phyloP scores from a whole-genome alignment of 2,797 vertebrate species.

The Halcyon leucocephala region DNA sequence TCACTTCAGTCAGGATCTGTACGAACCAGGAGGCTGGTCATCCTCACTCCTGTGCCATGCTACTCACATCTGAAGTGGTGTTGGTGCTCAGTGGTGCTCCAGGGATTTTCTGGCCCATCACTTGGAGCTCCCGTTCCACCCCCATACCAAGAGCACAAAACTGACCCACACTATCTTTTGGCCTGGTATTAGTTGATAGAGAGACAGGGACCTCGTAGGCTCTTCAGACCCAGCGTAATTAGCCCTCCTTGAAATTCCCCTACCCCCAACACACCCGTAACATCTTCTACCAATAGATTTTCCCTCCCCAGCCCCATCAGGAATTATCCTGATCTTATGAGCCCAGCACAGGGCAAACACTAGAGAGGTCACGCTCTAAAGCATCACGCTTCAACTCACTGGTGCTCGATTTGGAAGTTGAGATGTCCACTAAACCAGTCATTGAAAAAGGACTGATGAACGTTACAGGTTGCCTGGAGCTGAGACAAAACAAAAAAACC shows the following conservation, averaged over 20 bases:
- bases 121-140: neutral
- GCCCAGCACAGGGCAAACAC: too few relatives aligned
- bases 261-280: neutral
- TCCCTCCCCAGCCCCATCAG: too few relatives aligned
- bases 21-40: neutral
- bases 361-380: too few relatives aligned
- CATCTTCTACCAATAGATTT: too few relatives aligned
- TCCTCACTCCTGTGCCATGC: neutral
- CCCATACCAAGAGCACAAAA: neutral
- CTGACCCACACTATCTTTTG: neutral
- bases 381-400: conserved; percentile 72
- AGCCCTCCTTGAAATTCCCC: neutral
- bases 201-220: neutral
- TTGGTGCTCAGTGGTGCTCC: neutral
- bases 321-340: too few relatives aligned
- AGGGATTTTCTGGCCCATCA: neutral
- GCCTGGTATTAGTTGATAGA: neutral
- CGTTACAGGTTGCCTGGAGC: conserved; percentile 85
- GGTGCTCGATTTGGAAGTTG: conserved; percentile 88
- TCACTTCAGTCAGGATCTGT: neutral
- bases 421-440: conserved; percentile 88
- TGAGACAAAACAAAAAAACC: neutral
- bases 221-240: neutral
- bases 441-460: conserved; percentile 83
- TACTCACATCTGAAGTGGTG: neutral